A percentile compares a stretch with the other conserved stretches of the same genome.
Evolutionary conservation across 2,113 vertebrate species (phyloP).

Genomic region (Hyperoodon ampullatus): DNA sequence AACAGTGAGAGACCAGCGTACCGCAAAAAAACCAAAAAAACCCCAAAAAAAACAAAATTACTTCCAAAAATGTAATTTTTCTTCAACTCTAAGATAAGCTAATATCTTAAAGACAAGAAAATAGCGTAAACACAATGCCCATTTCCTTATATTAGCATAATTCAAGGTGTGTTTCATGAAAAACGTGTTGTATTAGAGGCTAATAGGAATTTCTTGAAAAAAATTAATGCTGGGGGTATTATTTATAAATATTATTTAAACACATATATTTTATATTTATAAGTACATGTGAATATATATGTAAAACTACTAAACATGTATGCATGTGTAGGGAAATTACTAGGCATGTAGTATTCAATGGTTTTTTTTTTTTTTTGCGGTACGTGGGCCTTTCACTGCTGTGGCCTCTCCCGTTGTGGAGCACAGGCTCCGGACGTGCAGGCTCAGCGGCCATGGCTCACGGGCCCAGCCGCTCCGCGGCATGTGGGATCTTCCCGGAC

Average conservation of each 20-base stretch:
- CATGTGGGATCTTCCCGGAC: too few species aligned
- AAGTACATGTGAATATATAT: background rate
- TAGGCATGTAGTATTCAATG: background rate
- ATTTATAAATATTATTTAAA: background rate
- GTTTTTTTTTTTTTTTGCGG: too few species aligned
- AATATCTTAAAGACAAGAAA: background rate
- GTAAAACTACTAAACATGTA: background rate
- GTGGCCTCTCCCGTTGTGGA: too few species aligned
- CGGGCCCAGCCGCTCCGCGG: too few species aligned
- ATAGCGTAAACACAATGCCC: background rate
- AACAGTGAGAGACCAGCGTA: too few species aligned
- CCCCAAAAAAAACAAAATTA: background rate
- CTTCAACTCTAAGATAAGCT: background rate
- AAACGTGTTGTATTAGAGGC: background rate
- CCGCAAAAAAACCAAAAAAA: too few species aligned
- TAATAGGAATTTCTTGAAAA: background rate
- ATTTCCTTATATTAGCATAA: background rate
- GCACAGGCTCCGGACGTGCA: too few species aligned
- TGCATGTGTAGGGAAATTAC: background rate
- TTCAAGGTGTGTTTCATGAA: background rate
- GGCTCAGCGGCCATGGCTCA: too few species aligned
- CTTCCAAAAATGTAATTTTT: background rate
- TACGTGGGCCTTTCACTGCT: too few species aligned
- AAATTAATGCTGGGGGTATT: background rate
- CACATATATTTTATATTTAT: background rate